Conservation (phyloP, 2,113 vertebrate species). For the Eurypyga helias region DNA sequence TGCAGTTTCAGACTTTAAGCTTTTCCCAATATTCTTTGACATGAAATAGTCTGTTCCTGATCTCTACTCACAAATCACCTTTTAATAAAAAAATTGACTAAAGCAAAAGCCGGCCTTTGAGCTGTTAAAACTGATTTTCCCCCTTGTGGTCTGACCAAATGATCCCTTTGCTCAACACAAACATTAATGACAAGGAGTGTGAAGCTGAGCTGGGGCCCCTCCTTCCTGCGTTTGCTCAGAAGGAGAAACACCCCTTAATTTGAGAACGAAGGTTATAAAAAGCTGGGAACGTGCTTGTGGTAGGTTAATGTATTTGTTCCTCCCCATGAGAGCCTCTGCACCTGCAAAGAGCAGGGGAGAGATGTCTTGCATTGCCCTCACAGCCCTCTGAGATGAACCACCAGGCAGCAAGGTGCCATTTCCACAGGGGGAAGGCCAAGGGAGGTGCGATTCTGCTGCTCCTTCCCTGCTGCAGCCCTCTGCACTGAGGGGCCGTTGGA, state of each 20-base stretch:
- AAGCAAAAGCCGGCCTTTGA: background rate
- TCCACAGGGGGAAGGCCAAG: background rate
- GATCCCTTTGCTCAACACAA: background rate
- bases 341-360: fast-evolving
- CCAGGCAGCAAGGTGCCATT: background rate
- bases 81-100: background rate
- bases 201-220: background rate
- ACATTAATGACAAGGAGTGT: background rate
- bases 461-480: background rate
- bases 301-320: background rate
- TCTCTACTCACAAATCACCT: background rate
- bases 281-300: background rate
- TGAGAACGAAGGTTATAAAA: background rate
- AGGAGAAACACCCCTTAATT: background rate
- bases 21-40: background rate
- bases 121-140: background rate
- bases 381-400: background rate
- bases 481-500: background rate
- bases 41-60: background rate
- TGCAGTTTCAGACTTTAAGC: background rate
- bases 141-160: background rate
- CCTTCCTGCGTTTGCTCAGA: fast-evolving
- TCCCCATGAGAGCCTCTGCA: background rate
- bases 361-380: fast-evolving
- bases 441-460: fast-evolving